Evolutionary conservation across 2,888 invertebrate species (phyloP).

Genomic region (Muschampia plurimacula): DNA sequence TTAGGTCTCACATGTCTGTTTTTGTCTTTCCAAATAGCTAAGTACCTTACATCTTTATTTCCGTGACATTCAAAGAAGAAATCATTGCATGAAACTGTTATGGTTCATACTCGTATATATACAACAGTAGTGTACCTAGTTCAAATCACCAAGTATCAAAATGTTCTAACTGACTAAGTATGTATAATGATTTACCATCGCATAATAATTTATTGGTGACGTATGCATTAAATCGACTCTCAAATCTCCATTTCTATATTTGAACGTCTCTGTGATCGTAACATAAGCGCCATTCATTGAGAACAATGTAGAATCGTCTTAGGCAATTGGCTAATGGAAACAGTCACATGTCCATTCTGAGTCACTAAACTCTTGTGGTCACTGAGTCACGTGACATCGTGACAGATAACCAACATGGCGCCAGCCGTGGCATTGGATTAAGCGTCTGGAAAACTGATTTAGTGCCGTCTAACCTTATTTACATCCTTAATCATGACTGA

Average conservation of each 20-base stretch:
- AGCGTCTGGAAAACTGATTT: conserved; percentile 36
- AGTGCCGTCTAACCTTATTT: conserved; percentile 31
- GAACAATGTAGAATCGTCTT: background rate
- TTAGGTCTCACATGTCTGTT: too few species aligned
- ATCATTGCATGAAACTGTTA: too few species aligned
- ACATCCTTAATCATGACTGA: conserved; percentile 16
- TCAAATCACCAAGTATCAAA: too few species aligned
- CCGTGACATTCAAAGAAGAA: too few species aligned
- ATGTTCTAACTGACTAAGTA: too few species aligned
- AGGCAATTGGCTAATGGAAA: conserved; percentile 27
- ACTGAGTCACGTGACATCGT: conserved; percentile 63
- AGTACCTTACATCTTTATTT: too few species aligned
- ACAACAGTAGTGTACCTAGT: too few species aligned
- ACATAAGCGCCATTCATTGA: background rate
- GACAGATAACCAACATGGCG: conserved; percentile 38
- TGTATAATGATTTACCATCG: too few species aligned
- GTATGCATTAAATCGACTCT: background rate
- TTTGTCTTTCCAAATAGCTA: too few species aligned
- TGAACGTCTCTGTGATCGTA: too few species aligned
- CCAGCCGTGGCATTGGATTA: conserved; percentile 32
- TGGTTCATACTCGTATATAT: too few species aligned
- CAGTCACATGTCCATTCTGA: conserved; percentile 49
- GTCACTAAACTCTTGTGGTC: conserved; percentile 60
- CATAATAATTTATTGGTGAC: too few species aligned
- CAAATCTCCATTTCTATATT: background rate